A percentile compares a stretch with the other conserved stretches of the same genome.
Evolutionary conservation across 2,797 vertebrate species (phyloP).

Genomic region (Cheirogaleus major): DNA sequence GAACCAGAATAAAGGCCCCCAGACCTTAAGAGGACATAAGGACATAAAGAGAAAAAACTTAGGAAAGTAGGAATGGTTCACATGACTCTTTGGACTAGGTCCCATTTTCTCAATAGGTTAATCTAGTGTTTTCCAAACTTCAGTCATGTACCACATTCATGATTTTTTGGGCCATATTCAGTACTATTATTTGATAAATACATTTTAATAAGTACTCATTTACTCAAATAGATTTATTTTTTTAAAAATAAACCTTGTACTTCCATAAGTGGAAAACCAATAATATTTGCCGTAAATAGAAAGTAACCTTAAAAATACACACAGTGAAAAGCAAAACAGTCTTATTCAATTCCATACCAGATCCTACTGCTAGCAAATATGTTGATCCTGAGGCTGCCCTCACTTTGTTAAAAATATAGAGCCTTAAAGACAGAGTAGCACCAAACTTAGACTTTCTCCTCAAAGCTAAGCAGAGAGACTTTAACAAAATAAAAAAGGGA

Average conservation of each 20-base stretch:
- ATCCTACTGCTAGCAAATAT: constrained; percentile 4
- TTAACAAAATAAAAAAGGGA: not conserved
- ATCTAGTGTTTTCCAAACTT: not conserved
- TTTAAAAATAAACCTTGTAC: not conserved
- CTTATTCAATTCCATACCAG: not conserved
- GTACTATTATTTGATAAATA: constrained; percentile 2
- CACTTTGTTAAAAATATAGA: not conserved
- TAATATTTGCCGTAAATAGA: not conserved
- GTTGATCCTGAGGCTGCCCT: not conserved
- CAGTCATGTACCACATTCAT: not conserved
- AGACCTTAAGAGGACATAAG: not conserved
- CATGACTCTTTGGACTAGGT: not conserved
- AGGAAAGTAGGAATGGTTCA: not conserved
- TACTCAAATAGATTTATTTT: constrained; percentile 13
- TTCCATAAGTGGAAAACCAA: constrained; percentile 19
- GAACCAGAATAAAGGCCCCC: not conserved
- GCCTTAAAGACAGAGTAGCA: not conserved
- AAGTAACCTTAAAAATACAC: constrained; percentile 22
- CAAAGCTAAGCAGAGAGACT: not conserved
- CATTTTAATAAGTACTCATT: not conserved
- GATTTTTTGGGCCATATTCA: not conserved
- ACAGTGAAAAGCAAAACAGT: constrained; percentile 3
- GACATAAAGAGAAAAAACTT: not conserved
- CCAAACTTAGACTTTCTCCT: not conserved
- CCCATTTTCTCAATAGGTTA: not conserved